Conservation (phyloP, 92 coral and sea anemone genomes). For the Siderastrea radians region DNA sequence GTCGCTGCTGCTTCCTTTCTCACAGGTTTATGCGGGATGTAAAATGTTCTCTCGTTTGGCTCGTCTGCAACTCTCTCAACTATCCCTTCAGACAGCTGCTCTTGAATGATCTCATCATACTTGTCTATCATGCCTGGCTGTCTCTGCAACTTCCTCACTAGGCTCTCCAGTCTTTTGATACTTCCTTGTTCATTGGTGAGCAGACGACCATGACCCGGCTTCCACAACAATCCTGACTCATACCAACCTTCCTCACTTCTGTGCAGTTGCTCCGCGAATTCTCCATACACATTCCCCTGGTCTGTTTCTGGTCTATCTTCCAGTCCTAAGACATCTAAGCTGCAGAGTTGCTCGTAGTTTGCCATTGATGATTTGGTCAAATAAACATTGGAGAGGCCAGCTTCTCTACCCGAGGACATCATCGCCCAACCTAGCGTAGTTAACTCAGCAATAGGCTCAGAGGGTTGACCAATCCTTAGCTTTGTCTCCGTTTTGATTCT, state of each 20-base stretch:
- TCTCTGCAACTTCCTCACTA: slow-evolving; percentile 47
- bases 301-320: slow-evolving; percentile 66
- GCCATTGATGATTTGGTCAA: slow-evolving; percentile 43
- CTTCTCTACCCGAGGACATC: slow-evolving; percentile 70
- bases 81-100: slow-evolving; percentile 40
- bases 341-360: slow-evolving; percentile 69
- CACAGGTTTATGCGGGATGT: slow-evolving; percentile 60
- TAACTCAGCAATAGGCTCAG: slow-evolving; percentile 66
- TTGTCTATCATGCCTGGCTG: slow-evolving; percentile 37
- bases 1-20: slow-evolving; percentile 51
- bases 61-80: slow-evolving; percentile 28
- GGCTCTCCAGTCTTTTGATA: slow-evolving; percentile 28
- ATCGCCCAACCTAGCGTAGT: slow-evolving; percentile 69
- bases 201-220: slow-evolving; percentile 40
- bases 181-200: slow-evolving; percentile 53
- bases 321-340: slow-evolving; percentile 64
- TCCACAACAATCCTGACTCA: slow-evolving; percentile 56
- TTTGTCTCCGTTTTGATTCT: slow-evolving; percentile 61
- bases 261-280: slow-evolving; percentile 61
- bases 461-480: slow-evolving; percentile 61
- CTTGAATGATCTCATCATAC: slow-evolving; percentile 54
- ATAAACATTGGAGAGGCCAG: slow-evolving; percentile 20
- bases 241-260: slow-evolving; percentile 67
- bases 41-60: slow-evolving; percentile 39
- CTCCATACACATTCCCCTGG: slow-evolving; percentile 52